Conservation (phyloP, 1,140 invertebrate species). For the Vanessa tameamea region DNA sequence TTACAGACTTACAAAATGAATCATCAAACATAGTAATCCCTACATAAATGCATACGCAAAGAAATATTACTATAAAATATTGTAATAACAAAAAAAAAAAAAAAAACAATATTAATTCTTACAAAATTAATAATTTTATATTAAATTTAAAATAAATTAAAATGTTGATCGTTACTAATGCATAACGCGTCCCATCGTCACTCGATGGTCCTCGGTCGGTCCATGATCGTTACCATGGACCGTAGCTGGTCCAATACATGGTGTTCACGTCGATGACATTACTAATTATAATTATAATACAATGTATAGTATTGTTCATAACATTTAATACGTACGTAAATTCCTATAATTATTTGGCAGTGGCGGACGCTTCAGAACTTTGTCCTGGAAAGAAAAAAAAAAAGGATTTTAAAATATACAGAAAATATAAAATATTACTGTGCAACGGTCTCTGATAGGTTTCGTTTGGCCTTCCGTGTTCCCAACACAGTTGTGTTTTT, state of each 20-base stretch:
- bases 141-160: neutral
- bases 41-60: too few relatives aligned
- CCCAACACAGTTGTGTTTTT: too few relatives aligned
- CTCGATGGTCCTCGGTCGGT: neutral
- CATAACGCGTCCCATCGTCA: neutral
- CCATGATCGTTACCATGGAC: neutral
- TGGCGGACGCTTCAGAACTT: conserved; percentile 41
- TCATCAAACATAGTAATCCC: too few relatives aligned
- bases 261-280: neutral
- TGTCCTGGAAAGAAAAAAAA: conserved; percentile 40
- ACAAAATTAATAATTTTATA: neutral
- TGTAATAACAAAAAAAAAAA: too few relatives aligned
- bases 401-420: neutral
- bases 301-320: conserved; percentile 24
- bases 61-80: too few relatives aligned
- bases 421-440: neutral
- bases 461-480: too few relatives aligned
- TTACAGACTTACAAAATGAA: too few relatives aligned
- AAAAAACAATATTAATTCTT: too few relatives aligned
- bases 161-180: neutral
- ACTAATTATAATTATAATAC: conserved; percentile 23
- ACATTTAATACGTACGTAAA: conserved; percentile 38
- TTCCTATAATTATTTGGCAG: conserved; percentile 46
- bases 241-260: conserved; percentile 5
- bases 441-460: too few relatives aligned